Base-by-base conservation (phyloP, 2,888 invertebrate genomes). In the Bellardia bayeri region DNA sequence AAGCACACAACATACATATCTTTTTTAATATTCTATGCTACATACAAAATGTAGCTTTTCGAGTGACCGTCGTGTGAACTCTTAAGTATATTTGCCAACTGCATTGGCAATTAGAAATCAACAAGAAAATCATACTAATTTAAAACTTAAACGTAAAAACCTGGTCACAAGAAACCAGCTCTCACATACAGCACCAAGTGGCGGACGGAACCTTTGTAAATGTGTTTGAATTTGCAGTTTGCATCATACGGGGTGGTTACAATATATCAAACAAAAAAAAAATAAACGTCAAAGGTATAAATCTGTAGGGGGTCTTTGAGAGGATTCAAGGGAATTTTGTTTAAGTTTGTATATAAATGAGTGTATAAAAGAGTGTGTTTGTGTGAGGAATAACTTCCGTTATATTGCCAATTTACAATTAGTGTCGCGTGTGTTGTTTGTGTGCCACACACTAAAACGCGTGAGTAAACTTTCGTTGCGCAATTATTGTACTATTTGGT, bases 391-490 rank as follows among this genome's bases (percentile, higher is more conserved):
- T 58, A n/a, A 87, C 63, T 75, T 78, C 78, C 81, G 56, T 71
- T 83, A 42, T 79, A 74, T 69, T 82, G 75, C 72, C 87, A 81
- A 84, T 81, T 88, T 75, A 66, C 78, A 88, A 87, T 89, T 88
- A 88, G 83, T 68, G 86, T 89, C 82, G 88, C 89, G 89, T 89
- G 89, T 86, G 63, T 76, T 64, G 54, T 64, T 75, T 64, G 58
- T 66, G 56, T 58, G 75, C 82, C 74, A 78, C 74, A 82, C 75
- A 82, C 56, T 56, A 74, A 42, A 68, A 82, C 78, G 85, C 86
- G 82, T 81, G 87, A 76, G 61, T 85, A 56, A 71, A 86, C 61
- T 87, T 82, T 64, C 78, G 72, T 87, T 86, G 63, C 16, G 69
- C 86, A 89, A 86, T 89, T 86, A 85, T 86, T 82, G 30, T 81